Conservation (phyloP, 2,113 vertebrate genomes). For the Platysteira castanea region DNA sequence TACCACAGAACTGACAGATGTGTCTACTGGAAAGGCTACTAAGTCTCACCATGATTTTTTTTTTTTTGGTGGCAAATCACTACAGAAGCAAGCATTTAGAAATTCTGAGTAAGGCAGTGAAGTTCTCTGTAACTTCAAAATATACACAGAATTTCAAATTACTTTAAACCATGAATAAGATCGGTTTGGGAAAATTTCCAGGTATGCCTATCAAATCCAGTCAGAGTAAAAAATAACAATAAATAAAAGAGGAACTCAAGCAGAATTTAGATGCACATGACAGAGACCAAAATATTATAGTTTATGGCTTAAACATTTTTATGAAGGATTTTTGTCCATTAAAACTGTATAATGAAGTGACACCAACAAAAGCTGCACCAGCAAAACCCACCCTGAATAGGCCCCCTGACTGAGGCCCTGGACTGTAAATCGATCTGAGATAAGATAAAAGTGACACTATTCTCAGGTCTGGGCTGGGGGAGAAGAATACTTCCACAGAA, state of each 20-base stretch:
- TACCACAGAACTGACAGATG: neutral
- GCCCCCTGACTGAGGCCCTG: neutral
- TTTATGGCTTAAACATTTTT: neutral
- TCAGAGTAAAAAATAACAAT: neutral
- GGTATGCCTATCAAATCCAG: neutral
- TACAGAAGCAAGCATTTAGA: neutral
- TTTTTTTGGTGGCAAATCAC: neutral
- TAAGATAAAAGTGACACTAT: neutral
- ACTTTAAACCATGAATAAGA: neutral
- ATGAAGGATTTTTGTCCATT: neutral
- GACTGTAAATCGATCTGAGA: neutral
- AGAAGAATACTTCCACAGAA: neutral
- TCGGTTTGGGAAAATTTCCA: neutral
- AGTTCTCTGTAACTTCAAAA: neutral
- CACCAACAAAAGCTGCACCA: neutral
- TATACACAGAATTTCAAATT: neutral
- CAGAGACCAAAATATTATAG: neutral
- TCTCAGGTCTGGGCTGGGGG: neutral
- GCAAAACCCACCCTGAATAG: neutral
- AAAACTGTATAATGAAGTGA: neutral
- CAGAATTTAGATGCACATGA: neutral
- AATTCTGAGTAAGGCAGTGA: neutral
- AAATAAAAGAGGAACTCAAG: neutral
- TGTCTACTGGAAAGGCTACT: neutral
- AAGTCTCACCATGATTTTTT: neutral